Conservation (phyloP, 2,113 vertebrate species). For the Mesocricetus auratus region DNA sequence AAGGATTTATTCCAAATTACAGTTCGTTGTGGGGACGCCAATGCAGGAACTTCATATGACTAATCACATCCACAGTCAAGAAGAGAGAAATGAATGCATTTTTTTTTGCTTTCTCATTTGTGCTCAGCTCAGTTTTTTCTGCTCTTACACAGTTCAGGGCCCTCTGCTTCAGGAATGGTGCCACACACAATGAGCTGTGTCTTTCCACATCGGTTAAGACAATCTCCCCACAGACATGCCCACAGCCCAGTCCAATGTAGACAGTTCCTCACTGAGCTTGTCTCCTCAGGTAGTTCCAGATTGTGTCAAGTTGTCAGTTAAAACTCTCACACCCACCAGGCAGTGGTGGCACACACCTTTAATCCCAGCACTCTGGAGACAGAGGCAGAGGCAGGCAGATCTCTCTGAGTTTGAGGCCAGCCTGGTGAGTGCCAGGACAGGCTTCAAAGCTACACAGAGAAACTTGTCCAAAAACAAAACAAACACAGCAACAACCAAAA, state of each 20-base stretch:
- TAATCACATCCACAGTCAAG: neutral
- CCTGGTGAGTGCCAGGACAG: too few relatives aligned
- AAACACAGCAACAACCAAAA: too few relatives aligned
- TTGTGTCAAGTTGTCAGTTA: neutral
- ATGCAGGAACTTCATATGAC: neutral
- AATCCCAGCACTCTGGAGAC: too few relatives aligned
- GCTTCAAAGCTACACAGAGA: too few relatives aligned
- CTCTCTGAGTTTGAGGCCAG: too few relatives aligned
- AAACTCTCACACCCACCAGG: too few relatives aligned
- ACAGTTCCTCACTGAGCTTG: neutral
- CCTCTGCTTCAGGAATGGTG: neutral
- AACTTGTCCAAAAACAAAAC: too few relatives aligned
- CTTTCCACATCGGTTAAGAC: neutral
- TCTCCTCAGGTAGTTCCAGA: neutral
- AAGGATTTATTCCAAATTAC: neutral
- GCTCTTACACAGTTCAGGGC: neutral
- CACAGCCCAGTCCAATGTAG: neutral
- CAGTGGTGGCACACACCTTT: too few relatives aligned
- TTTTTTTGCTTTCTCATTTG: neutral
- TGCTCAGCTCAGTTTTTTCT: neutral
- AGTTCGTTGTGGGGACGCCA: neutral
- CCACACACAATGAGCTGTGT: neutral
- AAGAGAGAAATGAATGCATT: neutral
- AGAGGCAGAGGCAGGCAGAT: too few relatives aligned
- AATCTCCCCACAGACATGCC: neutral